Conservation (phyloP, 2,797 vertebrate genomes). For the Girardinus metallicus region DNA sequence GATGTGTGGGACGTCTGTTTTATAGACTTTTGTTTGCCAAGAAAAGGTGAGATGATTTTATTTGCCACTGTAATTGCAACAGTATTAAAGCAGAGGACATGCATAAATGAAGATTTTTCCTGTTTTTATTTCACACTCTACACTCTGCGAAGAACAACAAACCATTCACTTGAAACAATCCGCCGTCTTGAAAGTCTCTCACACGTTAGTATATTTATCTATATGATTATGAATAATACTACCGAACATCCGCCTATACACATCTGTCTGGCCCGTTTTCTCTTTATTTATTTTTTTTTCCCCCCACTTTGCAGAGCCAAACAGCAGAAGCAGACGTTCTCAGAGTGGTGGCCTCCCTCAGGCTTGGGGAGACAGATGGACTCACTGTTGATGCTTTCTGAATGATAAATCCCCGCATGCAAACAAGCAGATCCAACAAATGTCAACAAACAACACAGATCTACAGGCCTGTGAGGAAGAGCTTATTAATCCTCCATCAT, state of each 20-base stretch:
- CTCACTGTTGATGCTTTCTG: background rate
- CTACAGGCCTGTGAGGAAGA: background rate
- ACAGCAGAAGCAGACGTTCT: slow-evolving; percentile 15
- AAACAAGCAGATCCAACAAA: slow-evolving; percentile 3
- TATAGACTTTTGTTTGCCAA: slow-evolving; percentile 12
- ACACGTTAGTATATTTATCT: background rate
- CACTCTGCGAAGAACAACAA: background rate
- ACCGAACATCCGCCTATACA: slow-evolving; percentile 22
- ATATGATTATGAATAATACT: background rate
- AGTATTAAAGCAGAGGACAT: slow-evolving; percentile 49
- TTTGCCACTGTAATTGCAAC: slow-evolving; percentile 24
- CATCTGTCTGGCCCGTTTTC: slow-evolving; percentile 12
- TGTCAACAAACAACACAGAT: background rate
- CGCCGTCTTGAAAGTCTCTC: background rate
- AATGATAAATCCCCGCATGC: background rate
- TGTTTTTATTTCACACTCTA: background rate
- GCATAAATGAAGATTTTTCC: slow-evolving; percentile 4
- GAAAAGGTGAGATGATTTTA: slow-evolving; percentile 25
- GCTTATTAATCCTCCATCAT: background rate
- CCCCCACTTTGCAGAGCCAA: slow-evolving; percentile 31
- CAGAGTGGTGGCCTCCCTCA: background rate
- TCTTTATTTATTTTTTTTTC: background rate
- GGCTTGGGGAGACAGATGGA: slow-evolving; percentile 21
- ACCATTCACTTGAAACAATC: background rate
- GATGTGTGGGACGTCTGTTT: slow-evolving; percentile 16